Evolutionary conservation across 2,113 vertebrate species (phyloP).

Genomic region (Mus spicilegus): DNA sequence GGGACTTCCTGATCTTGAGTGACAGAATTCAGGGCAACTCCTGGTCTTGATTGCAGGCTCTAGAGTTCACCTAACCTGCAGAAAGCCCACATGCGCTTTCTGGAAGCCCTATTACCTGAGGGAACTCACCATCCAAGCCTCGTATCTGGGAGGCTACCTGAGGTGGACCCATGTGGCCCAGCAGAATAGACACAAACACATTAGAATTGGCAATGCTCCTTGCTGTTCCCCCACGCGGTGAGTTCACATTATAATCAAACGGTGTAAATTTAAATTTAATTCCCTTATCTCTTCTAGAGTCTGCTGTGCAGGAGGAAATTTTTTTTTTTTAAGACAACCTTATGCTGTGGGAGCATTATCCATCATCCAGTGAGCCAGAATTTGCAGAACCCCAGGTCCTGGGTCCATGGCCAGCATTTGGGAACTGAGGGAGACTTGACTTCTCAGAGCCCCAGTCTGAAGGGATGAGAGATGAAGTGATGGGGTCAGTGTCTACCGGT

Average conservation of each 20-base stretch:
- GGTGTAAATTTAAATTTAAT: background rate
- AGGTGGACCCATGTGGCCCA: background rate
- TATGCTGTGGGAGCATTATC: rapidly evolving
- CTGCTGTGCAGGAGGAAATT: background rate
- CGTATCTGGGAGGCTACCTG: background rate
- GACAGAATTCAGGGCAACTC: background rate
- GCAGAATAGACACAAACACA: background rate
- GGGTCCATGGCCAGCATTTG: rapidly evolving
- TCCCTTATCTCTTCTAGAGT: too few species aligned
- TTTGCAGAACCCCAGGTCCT: background rate
- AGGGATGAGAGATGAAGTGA: background rate
- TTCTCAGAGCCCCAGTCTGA: background rate
- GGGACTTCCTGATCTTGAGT: background rate
- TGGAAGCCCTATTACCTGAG: background rate
- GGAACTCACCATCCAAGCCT: background rate
- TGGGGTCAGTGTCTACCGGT: rapidly evolving
- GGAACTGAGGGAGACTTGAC: background rate
- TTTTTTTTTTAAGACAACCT: background rate
- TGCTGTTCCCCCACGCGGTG: too few species aligned
- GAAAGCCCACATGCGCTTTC: too few species aligned
- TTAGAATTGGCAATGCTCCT: background rate
- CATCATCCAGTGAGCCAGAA: background rate
- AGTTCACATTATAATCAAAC: background rate
- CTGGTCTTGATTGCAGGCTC: background rate
- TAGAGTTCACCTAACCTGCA: background rate